Evolutionary conservation across 2,113 vertebrate species (phyloP), one percentile per base, ranked within the genome.

Genomic region (Corythaixoides concolor): DNA sequence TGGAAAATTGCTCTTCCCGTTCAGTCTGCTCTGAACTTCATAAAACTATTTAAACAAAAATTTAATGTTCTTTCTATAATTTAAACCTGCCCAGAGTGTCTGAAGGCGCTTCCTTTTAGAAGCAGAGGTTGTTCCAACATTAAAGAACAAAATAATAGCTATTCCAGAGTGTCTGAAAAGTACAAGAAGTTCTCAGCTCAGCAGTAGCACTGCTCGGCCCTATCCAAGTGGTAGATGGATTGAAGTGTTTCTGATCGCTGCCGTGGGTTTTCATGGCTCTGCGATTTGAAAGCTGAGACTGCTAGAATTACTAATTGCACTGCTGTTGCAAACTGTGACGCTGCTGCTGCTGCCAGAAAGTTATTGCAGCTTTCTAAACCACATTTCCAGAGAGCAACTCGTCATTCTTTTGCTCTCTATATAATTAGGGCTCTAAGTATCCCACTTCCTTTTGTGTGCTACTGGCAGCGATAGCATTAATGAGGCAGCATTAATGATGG

Each of bases 81-180:
- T 41, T 58, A 50, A 66, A 20, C 81, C 90, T 88, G 56, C 72
- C 79, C 77, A 1, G 66, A 74, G 68, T 5, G 47, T 79, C 90
- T 95, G 91, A 23, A 91, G 59, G 45, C 4, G 0, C 80, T 92
- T 92, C 80, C 83, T 88, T 47, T n/a, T 19, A 43, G 47, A 41
- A 81, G 88, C 52, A 77, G 35, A 67, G 59, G 15, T 64, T 2
- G 79, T 92, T 95, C 89, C 89, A 81, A 6, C 23, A 11, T 18
- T 8, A 70, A 83, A 83, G 78, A 67, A 63, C 73, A n/a, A n/a
- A 77, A 24, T 77, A 27, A 91, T 75, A 27, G 28, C 28, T 72
- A 81, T 93, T 93, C 55, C 93, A 95, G 88, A 75, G 41, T 2
- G 15, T 66, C 88, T 93, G 75, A 30, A 41, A 67, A 74, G 96